phyloP scores from a whole-genome alignment of 2,797 vertebrate genomes.

The Margarornis squamiger region DNA sequence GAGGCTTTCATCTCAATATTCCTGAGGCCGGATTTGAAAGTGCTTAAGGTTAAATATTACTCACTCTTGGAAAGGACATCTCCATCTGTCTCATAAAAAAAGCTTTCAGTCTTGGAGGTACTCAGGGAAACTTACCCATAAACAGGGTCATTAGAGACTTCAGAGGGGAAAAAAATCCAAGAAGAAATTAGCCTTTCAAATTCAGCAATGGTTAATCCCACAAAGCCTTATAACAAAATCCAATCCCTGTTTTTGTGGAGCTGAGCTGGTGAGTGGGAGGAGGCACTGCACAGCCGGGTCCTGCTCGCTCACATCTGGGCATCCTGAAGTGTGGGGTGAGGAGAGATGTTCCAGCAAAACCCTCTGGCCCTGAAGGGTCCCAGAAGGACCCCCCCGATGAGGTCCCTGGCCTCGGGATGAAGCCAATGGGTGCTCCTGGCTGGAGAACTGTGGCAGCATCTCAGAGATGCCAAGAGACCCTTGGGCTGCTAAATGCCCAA shows the following conservation, averaged over 20 bases:
- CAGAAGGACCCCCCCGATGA: too few species aligned
- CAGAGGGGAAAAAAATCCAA: not conserved
- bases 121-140: conserved; percentile 30
- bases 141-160: not conserved
- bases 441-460: not conserved
- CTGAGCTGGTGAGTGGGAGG: not conserved
- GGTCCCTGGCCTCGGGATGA: not conserved
- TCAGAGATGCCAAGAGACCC: not conserved
- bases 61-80: conserved; percentile 66
- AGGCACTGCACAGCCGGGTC: not conserved
- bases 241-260: not conserved
- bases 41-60: conserved; percentile 70
- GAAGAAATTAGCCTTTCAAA: conserved; percentile 20
- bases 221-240: not conserved
- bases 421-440: not conserved
- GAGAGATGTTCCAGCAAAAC: not conserved
- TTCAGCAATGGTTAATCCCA: not conserved
- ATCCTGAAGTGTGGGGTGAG: not conserved
- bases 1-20: conserved; percentile 69
- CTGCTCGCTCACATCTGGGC: not conserved
- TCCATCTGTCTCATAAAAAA: conserved; percentile 54
- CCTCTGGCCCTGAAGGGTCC: not conserved
- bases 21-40: conserved; percentile 65
- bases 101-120: conserved; percentile 48
- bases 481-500: not conserved